Percentiles rank a stretch among this genome's conserved stretches.
Conservation (phyloP, 2,797 vertebrate genomes). For the Poecilia velifera region DNA sequence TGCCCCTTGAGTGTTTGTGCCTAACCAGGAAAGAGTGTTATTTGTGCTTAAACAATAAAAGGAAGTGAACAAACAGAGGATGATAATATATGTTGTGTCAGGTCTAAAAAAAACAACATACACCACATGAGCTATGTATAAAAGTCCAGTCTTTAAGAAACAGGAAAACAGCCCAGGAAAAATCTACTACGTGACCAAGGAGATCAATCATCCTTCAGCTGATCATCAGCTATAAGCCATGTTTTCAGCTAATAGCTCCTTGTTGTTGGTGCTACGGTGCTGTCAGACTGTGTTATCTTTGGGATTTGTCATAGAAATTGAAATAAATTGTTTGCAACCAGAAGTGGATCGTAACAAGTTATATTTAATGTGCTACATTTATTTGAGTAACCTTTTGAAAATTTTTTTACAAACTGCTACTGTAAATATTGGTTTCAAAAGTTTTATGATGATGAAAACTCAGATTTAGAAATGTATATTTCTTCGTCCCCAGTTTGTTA, state of each 20-base stretch:
- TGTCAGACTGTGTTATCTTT: neutral
- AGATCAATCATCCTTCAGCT: neutral
- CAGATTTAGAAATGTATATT: neutral
- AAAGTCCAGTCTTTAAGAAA: too few species aligned
- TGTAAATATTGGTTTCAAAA: neutral
- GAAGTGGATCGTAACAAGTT: neutral
- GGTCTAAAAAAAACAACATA: neutral
- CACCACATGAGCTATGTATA: neutral
- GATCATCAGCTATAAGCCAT: neutral
- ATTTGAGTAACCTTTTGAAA: neutral
- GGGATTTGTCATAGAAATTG: neutral
- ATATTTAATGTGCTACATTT: neutral
- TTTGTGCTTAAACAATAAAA: neutral
- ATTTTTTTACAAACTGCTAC: neutral
- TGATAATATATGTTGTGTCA: neutral
- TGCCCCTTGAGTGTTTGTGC: neutral
- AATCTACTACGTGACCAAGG: neutral
- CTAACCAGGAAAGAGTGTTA: neutral
- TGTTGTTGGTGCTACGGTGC: neutral
- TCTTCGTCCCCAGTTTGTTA: neutral
- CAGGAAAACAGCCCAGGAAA: neutral
- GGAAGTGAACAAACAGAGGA: neutral
- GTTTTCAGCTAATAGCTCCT: neutral
- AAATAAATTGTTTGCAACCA: neutral
- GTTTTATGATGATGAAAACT: neutral